Evolutionary conservation across 2,888 invertebrate species (phyloP).

Genomic region (Drosophila recens): DNA sequence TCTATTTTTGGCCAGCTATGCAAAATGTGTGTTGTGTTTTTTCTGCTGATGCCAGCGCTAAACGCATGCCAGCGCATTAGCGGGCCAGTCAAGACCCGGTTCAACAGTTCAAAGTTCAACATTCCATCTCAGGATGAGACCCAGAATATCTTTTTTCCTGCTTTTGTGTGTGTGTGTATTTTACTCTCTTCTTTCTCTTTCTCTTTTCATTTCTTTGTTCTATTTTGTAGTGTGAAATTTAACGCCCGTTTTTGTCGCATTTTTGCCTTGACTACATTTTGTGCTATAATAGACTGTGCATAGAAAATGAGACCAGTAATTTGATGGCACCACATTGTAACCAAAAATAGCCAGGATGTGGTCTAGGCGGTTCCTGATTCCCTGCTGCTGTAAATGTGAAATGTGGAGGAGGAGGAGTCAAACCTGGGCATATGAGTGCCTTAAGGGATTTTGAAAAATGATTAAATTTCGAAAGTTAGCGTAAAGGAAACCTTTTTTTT

Average conservation of each 20-base stretch:
- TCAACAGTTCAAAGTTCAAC: conserved; percentile 69
- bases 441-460: conserved; percentile 22
- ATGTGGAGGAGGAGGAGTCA: neutral
- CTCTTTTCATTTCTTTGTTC: conserved; percentile 15
- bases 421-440: conserved; percentile 15
- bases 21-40: conserved; percentile 2
- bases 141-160: conserved; percentile 35
- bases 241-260: conserved; percentile 76
- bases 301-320: conserved; percentile 77
- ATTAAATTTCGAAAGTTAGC: conserved; percentile 19
- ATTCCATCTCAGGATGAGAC: conserved; percentile 49
- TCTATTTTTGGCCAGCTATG: conserved; percentile 8
- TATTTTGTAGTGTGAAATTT: conserved; percentile 69
- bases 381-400: neutral
- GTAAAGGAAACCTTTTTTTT: conserved; percentile 5
- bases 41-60: conserved; percentile 47
- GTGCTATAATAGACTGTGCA: conserved; percentile 74
- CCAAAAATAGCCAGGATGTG: conserved; percentile 70
- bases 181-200: conserved; percentile 6
- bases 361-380: conserved; percentile 30
- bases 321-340: conserved; percentile 75
- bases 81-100: conserved; percentile 34
- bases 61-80: conserved; percentile 61
- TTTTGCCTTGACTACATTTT: conserved; percentile 65
- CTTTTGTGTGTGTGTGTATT: neutral